These are phyloP conservation scores for Aphelocoma coerulescens DNA, from an alignment of 2,113 vertebrate species.

Conservation along the genomic window DNA sequence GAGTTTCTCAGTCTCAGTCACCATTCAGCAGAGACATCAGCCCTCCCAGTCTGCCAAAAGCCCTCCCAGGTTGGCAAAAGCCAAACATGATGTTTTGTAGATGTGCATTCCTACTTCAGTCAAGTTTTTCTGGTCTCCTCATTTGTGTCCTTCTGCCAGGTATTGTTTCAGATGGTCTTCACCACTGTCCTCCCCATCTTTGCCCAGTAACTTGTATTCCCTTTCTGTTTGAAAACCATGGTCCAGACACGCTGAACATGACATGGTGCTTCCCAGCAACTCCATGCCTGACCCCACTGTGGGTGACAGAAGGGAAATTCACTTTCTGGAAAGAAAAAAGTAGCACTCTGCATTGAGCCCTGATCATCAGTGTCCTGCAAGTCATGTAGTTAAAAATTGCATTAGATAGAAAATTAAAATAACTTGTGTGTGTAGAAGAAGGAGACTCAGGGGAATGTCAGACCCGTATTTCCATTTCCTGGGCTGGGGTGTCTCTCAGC, in stretches of 20 bases:
- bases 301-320: background rate
- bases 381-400: background rate
- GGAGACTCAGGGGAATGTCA: background rate
- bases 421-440: background rate
- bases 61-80: background rate
- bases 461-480: background rate
- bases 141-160: background rate
- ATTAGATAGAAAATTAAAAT: background rate
- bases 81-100: background rate
- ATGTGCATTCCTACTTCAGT: background rate
- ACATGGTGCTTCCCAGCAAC: background rate
- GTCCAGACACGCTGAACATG: fast-evolving
- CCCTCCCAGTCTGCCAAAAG: background rate
- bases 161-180: background rate
- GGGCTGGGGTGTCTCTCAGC: background rate
- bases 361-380: background rate
- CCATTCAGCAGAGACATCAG: background rate
- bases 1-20: background rate
- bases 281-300: background rate
- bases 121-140: background rate
- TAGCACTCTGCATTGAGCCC: background rate
- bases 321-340: background rate
- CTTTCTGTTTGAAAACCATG: background rate
- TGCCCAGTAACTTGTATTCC: background rate
- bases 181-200: background rate